Evolutionary conservation across 1,140 invertebrate species (phyloP), one percentile per base, ranked within the genome.

Genomic region (Zeugodacus cucurbitae): DNA sequence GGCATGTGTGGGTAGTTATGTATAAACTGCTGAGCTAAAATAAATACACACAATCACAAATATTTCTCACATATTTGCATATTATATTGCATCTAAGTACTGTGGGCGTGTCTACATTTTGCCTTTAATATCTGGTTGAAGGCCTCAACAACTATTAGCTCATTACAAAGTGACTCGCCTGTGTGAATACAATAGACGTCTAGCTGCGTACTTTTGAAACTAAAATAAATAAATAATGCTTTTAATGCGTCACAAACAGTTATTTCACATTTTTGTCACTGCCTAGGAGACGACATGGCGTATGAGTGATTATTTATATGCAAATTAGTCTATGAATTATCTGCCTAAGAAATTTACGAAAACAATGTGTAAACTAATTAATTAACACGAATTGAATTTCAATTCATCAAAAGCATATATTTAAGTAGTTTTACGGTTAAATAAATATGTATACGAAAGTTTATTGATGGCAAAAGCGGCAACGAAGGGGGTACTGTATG

Each of bases 251-350:
- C 67, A 37, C 41, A 74, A 41, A 17, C 67, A 41, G 34, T 41
- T 22, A 48, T 48, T n/a, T 26, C 10, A 48, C 41, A 7, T 0
- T 37, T 74, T n/a, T 82, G 41, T 48, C 37, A 29, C 20, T 26
- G 6, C 2, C 22, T 14, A 26, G n/a, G 10, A 17, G 10, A 14
- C 26, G 41, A 14, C 74, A 54, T 82, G 74, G 74, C 74, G 74
- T 82, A 82, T 82, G 74, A 48, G 74, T n/a, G n/a, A 54, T 82
- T 78, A 41, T 78, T 41, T 78, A 0, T 78, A 44, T 67, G 64
- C 64, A 67, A 67, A 67, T 67, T 17, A 26, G 58, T 62, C n/a
- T 62, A 62, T 62, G 26, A 10, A 62, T 17, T 62, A 62, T 8
- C n/a, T 26, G 58, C 26, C 22, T 11, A 26, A 26, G 26, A 62